Conservation (phyloP, 2,888 invertebrate genomes). For the Catocala nupta region DNA sequence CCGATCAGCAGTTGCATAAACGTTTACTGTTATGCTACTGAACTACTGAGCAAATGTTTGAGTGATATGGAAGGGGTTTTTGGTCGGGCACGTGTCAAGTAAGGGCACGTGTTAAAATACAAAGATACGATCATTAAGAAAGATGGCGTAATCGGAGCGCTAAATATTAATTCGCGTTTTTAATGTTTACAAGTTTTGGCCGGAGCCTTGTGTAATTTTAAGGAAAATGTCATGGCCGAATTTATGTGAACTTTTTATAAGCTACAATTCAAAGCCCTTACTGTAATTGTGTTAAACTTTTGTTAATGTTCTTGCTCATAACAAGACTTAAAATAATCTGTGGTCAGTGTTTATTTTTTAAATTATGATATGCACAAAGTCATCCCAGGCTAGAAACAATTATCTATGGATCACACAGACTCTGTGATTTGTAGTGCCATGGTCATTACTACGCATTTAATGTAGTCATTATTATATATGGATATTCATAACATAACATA, state of each 20-base stretch:
- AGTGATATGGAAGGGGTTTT: too few relatives aligned
- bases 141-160: conserved; percentile 72
- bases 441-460: neutral
- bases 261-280: conserved; percentile 2
- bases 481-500: neutral
- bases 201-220: conserved; percentile 65
- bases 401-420: too few relatives aligned
- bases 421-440: too few relatives aligned
- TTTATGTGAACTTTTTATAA: conserved; percentile 65
- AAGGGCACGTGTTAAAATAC: neutral
- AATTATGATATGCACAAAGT: too few relatives aligned
- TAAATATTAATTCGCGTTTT: conserved; percentile 61
- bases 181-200: conserved; percentile 70
- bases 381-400: too few relatives aligned
- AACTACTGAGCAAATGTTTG: too few relatives aligned
- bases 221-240: conserved; percentile 79
- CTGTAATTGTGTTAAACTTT: too few relatives aligned
- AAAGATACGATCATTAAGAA: conserved; percentile 31
- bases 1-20: too few relatives aligned
- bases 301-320: too few relatives aligned
- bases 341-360: too few relatives aligned
- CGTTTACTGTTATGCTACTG: too few relatives aligned
- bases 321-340: too few relatives aligned
- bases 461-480: neutral
- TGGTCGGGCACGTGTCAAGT: neutral